These are phyloP conservation scores for Syngnathus floridae DNA, from an alignment of 2,113 vertebrate species.

Conservation along the genomic window DNA sequence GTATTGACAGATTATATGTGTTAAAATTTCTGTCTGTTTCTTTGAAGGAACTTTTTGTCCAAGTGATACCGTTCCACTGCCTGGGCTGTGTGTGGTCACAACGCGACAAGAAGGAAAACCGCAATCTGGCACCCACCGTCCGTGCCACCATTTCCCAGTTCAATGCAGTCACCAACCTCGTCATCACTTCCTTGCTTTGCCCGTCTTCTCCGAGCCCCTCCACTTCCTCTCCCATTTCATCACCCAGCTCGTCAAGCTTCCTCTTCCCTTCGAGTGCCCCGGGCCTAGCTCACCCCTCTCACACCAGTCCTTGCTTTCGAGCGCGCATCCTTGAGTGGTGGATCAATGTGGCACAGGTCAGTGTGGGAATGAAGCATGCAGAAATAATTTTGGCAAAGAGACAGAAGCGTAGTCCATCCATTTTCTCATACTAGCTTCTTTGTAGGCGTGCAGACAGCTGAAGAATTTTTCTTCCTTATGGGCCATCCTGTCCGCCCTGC, in stretches of 20 bases:
- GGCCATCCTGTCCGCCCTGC: constrained; percentile 83
- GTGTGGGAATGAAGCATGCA: neutral
- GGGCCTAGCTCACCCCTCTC: constrained; percentile 34
- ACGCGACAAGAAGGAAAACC: constrained; percentile 80
- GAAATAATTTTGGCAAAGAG: neutral
- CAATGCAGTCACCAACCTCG: constrained; percentile 77
- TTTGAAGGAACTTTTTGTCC: constrained; percentile 75
- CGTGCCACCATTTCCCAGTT: constrained; percentile 86
- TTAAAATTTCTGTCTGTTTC: neutral
- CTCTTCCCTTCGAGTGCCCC: constrained; percentile 42
- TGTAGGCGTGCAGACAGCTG: constrained; percentile 75
- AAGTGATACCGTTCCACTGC: constrained; percentile 77
- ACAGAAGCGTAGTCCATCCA: too few relatives aligned
- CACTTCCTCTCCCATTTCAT: constrained; percentile 39
- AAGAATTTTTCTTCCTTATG: constrained; percentile 83
- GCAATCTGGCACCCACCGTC: constrained; percentile 68
- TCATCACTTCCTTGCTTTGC: constrained; percentile 79
- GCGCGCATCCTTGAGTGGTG: constrained; percentile 78
- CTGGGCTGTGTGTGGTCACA: constrained; percentile 87
- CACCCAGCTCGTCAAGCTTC: constrained; percentile 41
- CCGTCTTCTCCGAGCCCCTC: constrained; percentile 25
- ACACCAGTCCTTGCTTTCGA: constrained; percentile 54
- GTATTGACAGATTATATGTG: neutral
- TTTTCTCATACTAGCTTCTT: neutral
- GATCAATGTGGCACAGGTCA: constrained; percentile 81